Evolutionary conservation across 2,888 invertebrate genomes (phyloP), one percentile per base, ranked within the genome.

Genomic region (Polyploca ridens): DNA sequence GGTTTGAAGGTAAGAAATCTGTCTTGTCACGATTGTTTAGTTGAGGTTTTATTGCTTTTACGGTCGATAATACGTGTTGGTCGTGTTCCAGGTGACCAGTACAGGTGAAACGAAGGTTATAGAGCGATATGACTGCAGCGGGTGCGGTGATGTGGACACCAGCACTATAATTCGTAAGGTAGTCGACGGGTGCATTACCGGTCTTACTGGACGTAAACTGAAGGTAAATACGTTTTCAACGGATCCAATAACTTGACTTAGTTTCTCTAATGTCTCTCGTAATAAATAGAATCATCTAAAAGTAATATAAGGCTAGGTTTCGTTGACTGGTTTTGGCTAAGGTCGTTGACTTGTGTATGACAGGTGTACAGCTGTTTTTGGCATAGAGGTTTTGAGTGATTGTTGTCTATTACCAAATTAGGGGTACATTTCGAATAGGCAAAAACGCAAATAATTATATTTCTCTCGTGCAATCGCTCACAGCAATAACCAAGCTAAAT

Each of bases 91-190:
- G 99, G 95, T 96, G 72, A 98, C 99, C 16, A 96, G 97, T 67
- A 97, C 98, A 86, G 99, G 99, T 58, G 96, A 97, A 81, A 96
- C 97, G 19, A 99, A 99, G 94, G 96, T 99, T 62, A 96, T 99
- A 81, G 99, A 99, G 88, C 95, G 99, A 68, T 98, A 97, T 85
- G 99, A 99, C 94, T 98, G 99, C 83, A 98, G 98, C 77, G 99
- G 99, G 27, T 97, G 98, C 83, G 99, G 99, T 5, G 99, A 99
- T 95, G 98, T 99, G 65, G 98, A 98, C 88, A 99, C 98, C 8
- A 97, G 97, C 63, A 91, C 94, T n/a, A 78, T 91, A 73, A 83
- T 90, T 68, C 93, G 86, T 67, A 94, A 95, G 80, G 74, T 88
- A 69, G 78, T 78, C 62, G 97, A 98, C 83, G 98, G 98, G 46